These are phyloP conservation scores for Helicoverpa zea DNA, from an alignment of 1,140 invertebrate species.

Conservation along the genomic window DNA sequence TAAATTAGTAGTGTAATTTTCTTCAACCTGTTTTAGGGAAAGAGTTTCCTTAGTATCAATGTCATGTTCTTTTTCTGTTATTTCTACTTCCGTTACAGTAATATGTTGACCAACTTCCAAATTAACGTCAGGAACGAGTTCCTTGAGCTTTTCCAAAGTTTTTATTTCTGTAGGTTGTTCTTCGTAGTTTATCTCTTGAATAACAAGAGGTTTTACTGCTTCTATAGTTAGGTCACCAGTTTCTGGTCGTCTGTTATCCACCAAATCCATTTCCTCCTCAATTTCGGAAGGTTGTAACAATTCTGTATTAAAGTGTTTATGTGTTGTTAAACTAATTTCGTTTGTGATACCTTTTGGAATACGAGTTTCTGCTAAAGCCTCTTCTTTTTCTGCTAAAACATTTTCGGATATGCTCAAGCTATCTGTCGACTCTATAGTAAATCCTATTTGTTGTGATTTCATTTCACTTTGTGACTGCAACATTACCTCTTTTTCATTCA, in stretches of 20 bases:
- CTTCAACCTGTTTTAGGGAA: constrained; percentile 50
- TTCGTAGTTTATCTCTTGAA: constrained; percentile 63
- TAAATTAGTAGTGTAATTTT: constrained; percentile 59
- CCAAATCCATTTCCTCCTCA: constrained; percentile 54
- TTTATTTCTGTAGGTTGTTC: constrained; percentile 61
- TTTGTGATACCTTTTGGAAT: constrained; percentile 54
- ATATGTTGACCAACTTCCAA: constrained; percentile 67
- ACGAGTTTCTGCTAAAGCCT: constrained; percentile 52
- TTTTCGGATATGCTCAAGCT: constrained; percentile 64
- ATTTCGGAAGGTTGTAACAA: constrained; percentile 62
- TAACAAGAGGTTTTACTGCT: constrained; percentile 60
- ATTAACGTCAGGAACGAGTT: constrained; percentile 51
- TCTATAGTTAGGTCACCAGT: constrained; percentile 58
- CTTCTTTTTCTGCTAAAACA: constrained; percentile 68
- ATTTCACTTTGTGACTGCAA: constrained; percentile 49
- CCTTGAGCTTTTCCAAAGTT: constrained; percentile 51
- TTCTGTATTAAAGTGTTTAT: constrained; percentile 69
- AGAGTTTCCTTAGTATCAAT: constrained; percentile 47
- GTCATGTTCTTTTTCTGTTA: constrained; percentile 64
- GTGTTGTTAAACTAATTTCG: constrained; percentile 59
- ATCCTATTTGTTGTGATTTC: constrained; percentile 58
- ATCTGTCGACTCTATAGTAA: constrained; percentile 58
- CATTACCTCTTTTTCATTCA: constrained; percentile 66
- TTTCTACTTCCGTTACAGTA: constrained; percentile 62
- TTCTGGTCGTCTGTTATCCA: constrained; percentile 58